Conservation (phyloP, 2,888 invertebrate species). For the Pseudococcus viburni region DNA sequence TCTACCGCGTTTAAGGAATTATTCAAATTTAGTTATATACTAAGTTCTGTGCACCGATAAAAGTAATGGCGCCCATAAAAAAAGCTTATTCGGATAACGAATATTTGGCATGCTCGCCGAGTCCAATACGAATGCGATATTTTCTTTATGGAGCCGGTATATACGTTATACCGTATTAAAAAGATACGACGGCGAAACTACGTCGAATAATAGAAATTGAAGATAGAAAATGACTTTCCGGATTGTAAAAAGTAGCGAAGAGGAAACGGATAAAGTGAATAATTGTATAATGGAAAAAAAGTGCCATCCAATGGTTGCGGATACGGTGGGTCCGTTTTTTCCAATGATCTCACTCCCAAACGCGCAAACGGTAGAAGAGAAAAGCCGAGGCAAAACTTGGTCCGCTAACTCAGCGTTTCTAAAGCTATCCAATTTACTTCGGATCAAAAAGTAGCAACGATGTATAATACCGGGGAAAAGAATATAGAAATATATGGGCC, state of each 20-base stretch:
- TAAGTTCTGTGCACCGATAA: conserved; percentile 58
- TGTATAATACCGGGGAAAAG: conserved; percentile 54
- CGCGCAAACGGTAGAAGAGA: no score
- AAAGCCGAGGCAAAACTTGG: conserved; percentile 56
- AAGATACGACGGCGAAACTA: conserved; percentile 54
- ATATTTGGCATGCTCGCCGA: conserved; percentile 54
- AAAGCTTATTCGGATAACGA: conserved; percentile 61
- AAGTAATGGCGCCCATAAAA: conserved; percentile 59
- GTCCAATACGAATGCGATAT: conserved; percentile 61
- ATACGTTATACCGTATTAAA: conserved; percentile 50
- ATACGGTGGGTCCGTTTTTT: conserved; percentile 64
- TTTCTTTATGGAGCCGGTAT: conserved; percentile 48
- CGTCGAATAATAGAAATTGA: conserved; percentile 65
- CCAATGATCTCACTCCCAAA: conserved; percentile 50
- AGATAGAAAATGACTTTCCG: conserved; percentile 65
- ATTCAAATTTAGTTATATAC: conserved; percentile 60
- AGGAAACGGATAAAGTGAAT: conserved; percentile 66
- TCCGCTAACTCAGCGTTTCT: conserved; percentile 65
- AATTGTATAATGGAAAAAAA: conserved; percentile 66
- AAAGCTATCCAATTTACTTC: conserved; percentile 66
- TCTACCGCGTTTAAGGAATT: conserved; percentile 54
- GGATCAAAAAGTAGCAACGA: conserved; percentile 65
- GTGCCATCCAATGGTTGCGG: conserved; percentile 61
- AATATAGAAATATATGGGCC: conserved; percentile 65
- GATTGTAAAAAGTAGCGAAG: conserved; percentile 66